phyloP scores from a whole-genome alignment of 2,888 invertebrate species.

The Melanargia galathea region DNA sequence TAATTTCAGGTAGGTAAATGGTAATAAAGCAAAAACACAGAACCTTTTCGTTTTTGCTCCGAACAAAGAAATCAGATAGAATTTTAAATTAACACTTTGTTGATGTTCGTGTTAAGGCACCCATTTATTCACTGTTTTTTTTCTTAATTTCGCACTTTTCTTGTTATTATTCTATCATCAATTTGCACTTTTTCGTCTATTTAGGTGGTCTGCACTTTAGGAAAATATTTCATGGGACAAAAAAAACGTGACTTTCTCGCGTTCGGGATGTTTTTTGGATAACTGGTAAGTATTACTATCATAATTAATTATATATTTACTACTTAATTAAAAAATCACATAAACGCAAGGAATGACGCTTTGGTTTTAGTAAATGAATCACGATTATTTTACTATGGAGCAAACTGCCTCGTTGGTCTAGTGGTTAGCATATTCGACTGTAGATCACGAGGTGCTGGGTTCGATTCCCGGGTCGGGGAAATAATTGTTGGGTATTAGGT shows the following conservation, averaged over 20 bases:
- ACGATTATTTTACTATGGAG: neutral
- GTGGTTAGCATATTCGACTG: too few species aligned
- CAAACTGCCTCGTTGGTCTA: too few species aligned
- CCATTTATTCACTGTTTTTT: conserved; percentile 3
- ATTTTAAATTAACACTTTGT: neutral
- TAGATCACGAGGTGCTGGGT: too few species aligned
- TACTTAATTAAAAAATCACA: neutral
- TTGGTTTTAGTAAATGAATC: neutral
- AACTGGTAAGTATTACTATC: conserved; percentile 15
- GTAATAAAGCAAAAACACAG: too few species aligned
- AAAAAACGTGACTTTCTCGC: conserved; percentile 10
- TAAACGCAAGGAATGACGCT: neutral
- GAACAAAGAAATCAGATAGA: too few species aligned
- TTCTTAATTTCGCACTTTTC: conserved; percentile 1
- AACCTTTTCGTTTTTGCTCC: too few species aligned
- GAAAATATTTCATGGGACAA: conserved; percentile 21
- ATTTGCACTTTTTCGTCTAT: conserved; percentile 35
- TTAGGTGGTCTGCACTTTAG: conserved; percentile 33
- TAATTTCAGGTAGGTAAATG: too few species aligned
- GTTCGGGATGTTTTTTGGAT: conserved; percentile 5
- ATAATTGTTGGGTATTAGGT: too few species aligned
- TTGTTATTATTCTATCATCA: conserved; percentile 25
- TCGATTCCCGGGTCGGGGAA: too few species aligned
- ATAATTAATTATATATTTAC: neutral
- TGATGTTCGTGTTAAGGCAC: conserved; percentile 7